Percentiles rank a stretch among this genome's conserved stretches.
Conservation (phyloP, 1,140 invertebrate species). For the Phocides pigmalion region DNA sequence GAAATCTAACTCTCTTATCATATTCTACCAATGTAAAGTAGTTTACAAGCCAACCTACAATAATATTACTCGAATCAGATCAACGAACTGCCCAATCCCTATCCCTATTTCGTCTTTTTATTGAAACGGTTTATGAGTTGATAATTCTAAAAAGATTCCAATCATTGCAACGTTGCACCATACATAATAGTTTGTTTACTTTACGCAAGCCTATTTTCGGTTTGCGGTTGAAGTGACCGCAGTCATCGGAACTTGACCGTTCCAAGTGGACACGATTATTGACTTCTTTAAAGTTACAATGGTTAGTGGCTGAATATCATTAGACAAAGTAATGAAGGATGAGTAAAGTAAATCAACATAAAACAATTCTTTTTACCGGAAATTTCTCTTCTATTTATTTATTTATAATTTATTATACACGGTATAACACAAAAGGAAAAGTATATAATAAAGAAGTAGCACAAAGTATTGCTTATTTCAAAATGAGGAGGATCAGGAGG, state of each 20-base stretch:
- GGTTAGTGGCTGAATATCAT: neutral
- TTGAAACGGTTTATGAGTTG: neutral
- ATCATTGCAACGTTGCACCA: neutral
- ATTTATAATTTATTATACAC: too few relatives aligned
- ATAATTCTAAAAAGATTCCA: neutral
- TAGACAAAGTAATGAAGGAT: neutral
- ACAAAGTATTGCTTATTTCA: too few relatives aligned
- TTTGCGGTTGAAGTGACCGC: neutral
- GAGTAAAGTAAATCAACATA: too few relatives aligned
- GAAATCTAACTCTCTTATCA: slow-evolving; percentile 54
- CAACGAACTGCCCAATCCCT: neutral
- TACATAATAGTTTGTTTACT: neutral
- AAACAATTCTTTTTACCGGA: too few relatives aligned
- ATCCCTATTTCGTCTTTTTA: neutral
- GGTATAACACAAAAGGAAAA: too few relatives aligned
- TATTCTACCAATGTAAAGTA: slow-evolving; percentile 45
- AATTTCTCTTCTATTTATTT: too few relatives aligned
- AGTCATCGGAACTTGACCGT: neutral
- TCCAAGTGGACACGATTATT: neutral
- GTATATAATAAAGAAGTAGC: too few relatives aligned
- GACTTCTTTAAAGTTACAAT: neutral
- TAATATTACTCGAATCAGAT: slow-evolving; percentile 5
- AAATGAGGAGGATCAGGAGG: too few relatives aligned
- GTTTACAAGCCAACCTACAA: neutral
- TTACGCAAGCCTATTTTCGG: neutral